Percentiles rank a stretch among this genome's conserved stretches.
Evolutionary conservation across 1,140 invertebrate genomes (phyloP).

Genomic region (Samia ricini): DNA sequence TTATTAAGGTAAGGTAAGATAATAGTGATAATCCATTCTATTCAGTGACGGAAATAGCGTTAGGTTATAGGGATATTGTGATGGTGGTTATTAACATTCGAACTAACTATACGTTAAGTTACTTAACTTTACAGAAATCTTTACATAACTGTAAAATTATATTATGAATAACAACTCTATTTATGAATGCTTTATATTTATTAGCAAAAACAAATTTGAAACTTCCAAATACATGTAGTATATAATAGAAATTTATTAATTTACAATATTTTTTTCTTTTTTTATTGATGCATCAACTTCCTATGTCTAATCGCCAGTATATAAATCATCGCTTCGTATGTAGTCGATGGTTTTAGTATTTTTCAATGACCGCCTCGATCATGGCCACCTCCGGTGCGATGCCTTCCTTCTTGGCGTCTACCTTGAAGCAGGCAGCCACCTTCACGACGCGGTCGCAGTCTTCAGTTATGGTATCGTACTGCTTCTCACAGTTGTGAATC

Average conservation of each 20-base stretch:
- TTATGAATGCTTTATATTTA: no score
- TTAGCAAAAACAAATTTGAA: no score
- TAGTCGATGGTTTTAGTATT: slow-evolving; percentile 29
- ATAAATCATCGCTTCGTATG: background rate
- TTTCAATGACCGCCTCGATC: slow-evolving; percentile 62
- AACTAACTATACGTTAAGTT: no score
- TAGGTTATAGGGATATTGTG: no score
- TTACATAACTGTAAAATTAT: no score
- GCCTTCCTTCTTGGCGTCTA: slow-evolving; percentile 45
- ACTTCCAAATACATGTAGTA: background rate
- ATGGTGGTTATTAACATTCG: no score
- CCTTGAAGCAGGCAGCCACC: slow-evolving; percentile 62
- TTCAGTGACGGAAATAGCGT: no score
- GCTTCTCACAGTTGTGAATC: slow-evolving; percentile 65
- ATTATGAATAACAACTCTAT: no score
- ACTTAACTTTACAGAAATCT: no score
- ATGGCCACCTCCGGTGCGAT: slow-evolving; percentile 64
- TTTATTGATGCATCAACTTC: slow-evolving; percentile 9
- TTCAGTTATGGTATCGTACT: slow-evolving; percentile 50
- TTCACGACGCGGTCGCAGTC: slow-evolving; percentile 61
- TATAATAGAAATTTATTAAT: background rate
- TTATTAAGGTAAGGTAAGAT: no score
- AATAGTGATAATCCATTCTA: no score
- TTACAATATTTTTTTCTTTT: slow-evolving; percentile 18
- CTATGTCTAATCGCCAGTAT: background rate